These are phyloP conservation scores for Phrynocephalus guinanensis DNA, from an alignment of 2,797 vertebrate genomes.

Conservation along the genomic window DNA sequence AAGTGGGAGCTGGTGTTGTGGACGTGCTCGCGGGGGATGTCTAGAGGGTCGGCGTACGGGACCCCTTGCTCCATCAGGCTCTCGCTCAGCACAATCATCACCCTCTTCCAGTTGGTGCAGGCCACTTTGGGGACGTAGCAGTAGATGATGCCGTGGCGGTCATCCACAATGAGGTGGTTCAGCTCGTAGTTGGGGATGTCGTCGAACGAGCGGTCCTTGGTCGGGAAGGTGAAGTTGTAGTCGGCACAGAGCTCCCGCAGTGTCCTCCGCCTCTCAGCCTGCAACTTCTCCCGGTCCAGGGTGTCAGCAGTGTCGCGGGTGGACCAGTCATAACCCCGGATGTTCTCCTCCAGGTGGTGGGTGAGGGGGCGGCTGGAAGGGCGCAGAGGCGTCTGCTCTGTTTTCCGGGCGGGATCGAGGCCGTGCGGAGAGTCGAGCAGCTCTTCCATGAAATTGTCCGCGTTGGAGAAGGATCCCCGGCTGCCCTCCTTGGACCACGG, in stretches of 20 bases:
- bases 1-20: constrained; percentile 95
- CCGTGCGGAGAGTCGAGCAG: constrained; percentile 73
- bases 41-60: constrained; percentile 90
- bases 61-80: constrained; percentile 87
- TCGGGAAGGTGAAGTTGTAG: constrained; percentile 85
- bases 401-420: constrained; percentile 42
- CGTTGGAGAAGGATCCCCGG: constrained; percentile 81
- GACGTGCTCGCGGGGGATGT: constrained; percentile 86
- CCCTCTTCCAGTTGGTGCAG: constrained; percentile 97
- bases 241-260: constrained; percentile 88
- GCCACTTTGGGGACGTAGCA: constrained; percentile 99
- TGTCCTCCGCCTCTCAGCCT: constrained; percentile 83
- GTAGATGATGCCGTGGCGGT: constrained; percentile 95
- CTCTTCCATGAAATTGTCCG: constrained; percentile 88
- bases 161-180: constrained; percentile 96
- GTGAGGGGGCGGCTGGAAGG: constrained; percentile 81
- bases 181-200: constrained; percentile 97
- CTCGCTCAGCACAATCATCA: constrained; percentile 96
- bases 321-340: constrained; percentile 92
- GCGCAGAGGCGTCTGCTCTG: constrained; percentile 67
- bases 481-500: constrained; percentile 56
- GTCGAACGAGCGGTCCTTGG: constrained; percentile 94
- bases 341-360: constrained; percentile 76
- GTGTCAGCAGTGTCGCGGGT: constrained; percentile 72
- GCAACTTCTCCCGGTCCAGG: constrained; percentile 79